Base-by-base conservation (phyloP, 1,140 invertebrate genomes). In the Drosophila nebulosa region DNA sequence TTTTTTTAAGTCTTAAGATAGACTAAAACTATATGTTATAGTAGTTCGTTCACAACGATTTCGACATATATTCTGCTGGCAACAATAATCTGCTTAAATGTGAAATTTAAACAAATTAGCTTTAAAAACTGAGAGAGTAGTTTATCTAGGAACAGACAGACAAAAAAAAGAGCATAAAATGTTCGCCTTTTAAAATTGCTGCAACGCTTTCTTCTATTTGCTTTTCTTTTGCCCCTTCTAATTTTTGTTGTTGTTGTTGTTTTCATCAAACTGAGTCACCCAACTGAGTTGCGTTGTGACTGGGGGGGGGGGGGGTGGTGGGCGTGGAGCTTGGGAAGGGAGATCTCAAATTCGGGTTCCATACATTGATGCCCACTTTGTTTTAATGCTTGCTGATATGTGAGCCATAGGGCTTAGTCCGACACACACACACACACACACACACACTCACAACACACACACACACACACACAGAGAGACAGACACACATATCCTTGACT, bases 321-420 rank as follows among this genome's bases (percentile, higher is more conserved):
- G n/a, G n/a, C n/a, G n/a, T n/a, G n/a, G n/a, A n/a, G n/a, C n/a
- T n/a, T n/a, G n/a, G n/a, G n/a, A n/a, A n/a, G n/a, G n/a, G 63
- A 60, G 39, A 9, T 46, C 39, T 21, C 9, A 32, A 39, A 62
- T 75, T 68, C 61, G 81, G 78, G 60, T 66, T 86, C 69, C 16
- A 55, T 73, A 85, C 81, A 85, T 86, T 79, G 74, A 85, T 85
- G 84, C 81, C 74, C 81, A 85, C 81, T 85, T 85, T 85, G 81
- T 85, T 85, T 85, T 81, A 86, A 85, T 85, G 83, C 78, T 78
- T 78, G 83, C 81, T 85, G 81, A 85, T 85, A 85, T 80, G 81
- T 85, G 81, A 85, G 81, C 81, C 78, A 70, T 78, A 81, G 83
- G 81, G 81, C 81, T 86, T 86, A 86, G 74, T 46, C 59, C 81